Percentiles rank a stretch among this genome's conserved stretches.
phyloP scores from a whole-genome alignment of 2,888 invertebrate genomes.

The Spodoptera littoralis region DNA sequence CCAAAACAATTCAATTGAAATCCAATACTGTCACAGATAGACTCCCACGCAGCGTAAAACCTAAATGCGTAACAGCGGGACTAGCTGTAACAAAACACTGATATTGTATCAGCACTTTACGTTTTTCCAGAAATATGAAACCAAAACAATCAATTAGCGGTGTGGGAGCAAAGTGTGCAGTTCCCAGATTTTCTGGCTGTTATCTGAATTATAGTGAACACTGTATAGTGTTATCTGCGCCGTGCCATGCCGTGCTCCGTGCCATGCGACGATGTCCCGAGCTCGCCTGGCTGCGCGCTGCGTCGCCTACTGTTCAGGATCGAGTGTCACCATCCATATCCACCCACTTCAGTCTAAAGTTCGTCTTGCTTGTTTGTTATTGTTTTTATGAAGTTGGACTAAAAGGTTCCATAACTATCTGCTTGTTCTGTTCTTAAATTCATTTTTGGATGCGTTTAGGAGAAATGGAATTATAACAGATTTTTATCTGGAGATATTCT shows the following conservation, averaged over 20 bases:
- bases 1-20: background rate
- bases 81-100: background rate
- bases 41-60: conserved; percentile 8
- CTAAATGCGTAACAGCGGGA: conserved; percentile 12
- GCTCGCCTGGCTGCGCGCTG: conserved; percentile 15
- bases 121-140: conserved; percentile 6
- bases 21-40: conserved; percentile 16
- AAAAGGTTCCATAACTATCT: background rate
- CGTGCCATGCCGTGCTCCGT: conserved; percentile 25
- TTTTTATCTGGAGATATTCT: too few relatives aligned
- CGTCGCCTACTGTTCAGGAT: conserved; percentile 34
- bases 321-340: conserved; percentile 44
- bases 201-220: conserved; percentile 37
- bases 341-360: conserved; percentile 46
- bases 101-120: conserved; percentile 24
- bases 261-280: conserved; percentile 50
- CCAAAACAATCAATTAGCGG: conserved; percentile 6
- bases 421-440: too few relatives aligned
- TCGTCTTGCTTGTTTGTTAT: background rate
- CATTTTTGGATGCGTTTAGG: too few relatives aligned
- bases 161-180: conserved; percentile 18
- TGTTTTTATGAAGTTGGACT: background rate
- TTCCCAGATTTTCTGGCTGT: conserved; percentile 32
- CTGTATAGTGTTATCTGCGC: conserved; percentile 40
- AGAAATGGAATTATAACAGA: too few relatives aligned